Percentiles rank a stretch among this genome's conserved stretches.
Conservation (phyloP, 2,888 invertebrate genomes). For the Cerceris ruficornis region DNA sequence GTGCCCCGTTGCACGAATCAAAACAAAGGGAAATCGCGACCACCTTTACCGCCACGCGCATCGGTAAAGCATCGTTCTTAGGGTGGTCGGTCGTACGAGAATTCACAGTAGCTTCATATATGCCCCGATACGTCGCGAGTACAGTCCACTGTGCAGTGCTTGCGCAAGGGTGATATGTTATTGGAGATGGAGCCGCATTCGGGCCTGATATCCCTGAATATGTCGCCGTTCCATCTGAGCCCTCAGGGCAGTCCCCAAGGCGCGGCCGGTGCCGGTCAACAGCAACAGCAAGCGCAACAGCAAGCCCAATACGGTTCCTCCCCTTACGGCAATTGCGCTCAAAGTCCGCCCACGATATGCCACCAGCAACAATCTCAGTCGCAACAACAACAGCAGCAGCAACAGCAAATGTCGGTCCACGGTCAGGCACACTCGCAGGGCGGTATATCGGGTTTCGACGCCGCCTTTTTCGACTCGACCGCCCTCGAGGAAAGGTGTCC, state of each 20-base stretch:
- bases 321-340: conserved; percentile 83
- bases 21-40: conserved; percentile 22
- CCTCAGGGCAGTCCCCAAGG: conserved; percentile 87
- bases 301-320: conserved; percentile 81
- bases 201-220: conserved; percentile 93
- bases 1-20: conserved; percentile 17
- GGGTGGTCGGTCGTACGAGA: conserved; percentile 26
- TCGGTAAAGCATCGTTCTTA: conserved; percentile 7
- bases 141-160: conserved; percentile 61
- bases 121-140: conserved; percentile 63
- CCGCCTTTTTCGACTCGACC: conserved; percentile 82
- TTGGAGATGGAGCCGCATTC: conserved; percentile 93
- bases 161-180: conserved; percentile 85
- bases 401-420: conserved; percentile 83
- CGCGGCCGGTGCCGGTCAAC: conserved; percentile 80
- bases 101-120: conserved; percentile 53
- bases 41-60: conserved; percentile 21
- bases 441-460: conserved; percentile 83
- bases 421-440: conserved; percentile 77
- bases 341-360: conserved; percentile 78
- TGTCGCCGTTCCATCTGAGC: conserved; percentile 93
- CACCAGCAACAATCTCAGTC: conserved; percentile 74
- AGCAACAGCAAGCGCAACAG: conserved; percentile 78
- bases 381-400: conserved; percentile 72
- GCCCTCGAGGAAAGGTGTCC: conserved; percentile 87